Conservation (phyloP, 2,797 vertebrate species). For the Coregonus ussuriensis region DNA sequence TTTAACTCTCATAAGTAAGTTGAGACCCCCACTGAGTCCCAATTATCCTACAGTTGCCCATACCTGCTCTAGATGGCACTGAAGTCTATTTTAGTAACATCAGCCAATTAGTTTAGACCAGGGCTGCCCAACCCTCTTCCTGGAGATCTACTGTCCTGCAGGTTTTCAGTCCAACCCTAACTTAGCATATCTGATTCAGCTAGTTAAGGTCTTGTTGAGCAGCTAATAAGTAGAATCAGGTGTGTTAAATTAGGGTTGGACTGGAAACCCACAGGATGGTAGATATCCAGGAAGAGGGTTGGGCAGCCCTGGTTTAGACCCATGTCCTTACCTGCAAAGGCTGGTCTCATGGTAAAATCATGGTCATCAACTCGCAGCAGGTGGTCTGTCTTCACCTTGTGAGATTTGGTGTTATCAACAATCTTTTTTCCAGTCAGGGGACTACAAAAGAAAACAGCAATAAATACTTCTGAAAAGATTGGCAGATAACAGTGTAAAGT, state of each 20-base stretch:
- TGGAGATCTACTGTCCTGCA: too few species aligned
- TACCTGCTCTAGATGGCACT: neutral
- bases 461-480: neutral
- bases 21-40: too few species aligned
- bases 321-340: constrained; percentile 85
- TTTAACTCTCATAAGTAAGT: too few species aligned
- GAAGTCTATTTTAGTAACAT: neutral
- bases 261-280: neutral
- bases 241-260: too few species aligned
- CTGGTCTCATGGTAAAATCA: constrained; percentile 93
- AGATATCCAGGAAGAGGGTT: neutral
- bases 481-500: neutral
- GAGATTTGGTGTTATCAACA: constrained; percentile 83
- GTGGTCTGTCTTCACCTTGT: constrained; percentile 81
- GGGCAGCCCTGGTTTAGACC: neutral
- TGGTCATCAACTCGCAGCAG: constrained; percentile 90
- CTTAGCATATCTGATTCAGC: too few species aligned
- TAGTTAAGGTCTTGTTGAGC: too few species aligned
- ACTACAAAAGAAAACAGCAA: constrained; percentile 64
- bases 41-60: too few species aligned
- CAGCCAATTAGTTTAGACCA: constrained; percentile 3
- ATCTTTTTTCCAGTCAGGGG: constrained; percentile 80
- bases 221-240: too few species aligned
- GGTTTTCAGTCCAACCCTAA: too few species aligned
- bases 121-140: too few species aligned